Percentiles rank a stretch among this genome's conserved stretches.
Evolutionary conservation across 2,797 vertebrate species (phyloP).

Genomic region (Anabas testudineus): DNA sequence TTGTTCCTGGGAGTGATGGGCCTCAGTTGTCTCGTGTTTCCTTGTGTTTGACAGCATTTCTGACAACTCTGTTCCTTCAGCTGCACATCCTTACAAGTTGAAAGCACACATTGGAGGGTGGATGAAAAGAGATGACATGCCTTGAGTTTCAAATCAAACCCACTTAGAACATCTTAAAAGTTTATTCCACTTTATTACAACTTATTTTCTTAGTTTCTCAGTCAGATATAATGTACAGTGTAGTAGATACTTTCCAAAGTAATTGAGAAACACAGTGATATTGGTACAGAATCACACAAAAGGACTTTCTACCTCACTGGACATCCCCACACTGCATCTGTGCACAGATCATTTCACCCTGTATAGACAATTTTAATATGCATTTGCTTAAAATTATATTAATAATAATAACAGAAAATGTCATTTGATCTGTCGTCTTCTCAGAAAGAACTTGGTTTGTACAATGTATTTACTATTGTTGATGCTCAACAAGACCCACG

Average conservation of each 20-base stretch:
- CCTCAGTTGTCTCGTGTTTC: slow-evolving; percentile 16
- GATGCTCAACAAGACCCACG: too few species aligned
- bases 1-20: slow-evolving; percentile 32
- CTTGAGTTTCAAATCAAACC: slow-evolving; percentile 3
- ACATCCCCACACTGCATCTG: too few species aligned
- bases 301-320: too few species aligned
- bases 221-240: not conserved
- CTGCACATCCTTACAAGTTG: not conserved
- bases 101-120: not conserved
- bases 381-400: too few species aligned
- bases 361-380: too few species aligned
- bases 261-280: not conserved
- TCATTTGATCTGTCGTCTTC: too few species aligned
- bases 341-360: too few species aligned
- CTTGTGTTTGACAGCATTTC: slow-evolving; percentile 22
- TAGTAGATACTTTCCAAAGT: not conserved
- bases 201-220: not conserved
- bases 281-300: too few species aligned
- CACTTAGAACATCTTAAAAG: not conserved
- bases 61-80: slow-evolving; percentile 56
- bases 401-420: too few species aligned
- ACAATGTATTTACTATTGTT: too few species aligned
- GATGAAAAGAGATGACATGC: not conserved
- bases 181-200: not conserved
- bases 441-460: too few species aligned